Percentiles rank a stretch among this genome's conserved stretches.
Evolutionary conservation across 1,140 invertebrate genomes (phyloP).

Genomic region (Carposina sasakii): DNA sequence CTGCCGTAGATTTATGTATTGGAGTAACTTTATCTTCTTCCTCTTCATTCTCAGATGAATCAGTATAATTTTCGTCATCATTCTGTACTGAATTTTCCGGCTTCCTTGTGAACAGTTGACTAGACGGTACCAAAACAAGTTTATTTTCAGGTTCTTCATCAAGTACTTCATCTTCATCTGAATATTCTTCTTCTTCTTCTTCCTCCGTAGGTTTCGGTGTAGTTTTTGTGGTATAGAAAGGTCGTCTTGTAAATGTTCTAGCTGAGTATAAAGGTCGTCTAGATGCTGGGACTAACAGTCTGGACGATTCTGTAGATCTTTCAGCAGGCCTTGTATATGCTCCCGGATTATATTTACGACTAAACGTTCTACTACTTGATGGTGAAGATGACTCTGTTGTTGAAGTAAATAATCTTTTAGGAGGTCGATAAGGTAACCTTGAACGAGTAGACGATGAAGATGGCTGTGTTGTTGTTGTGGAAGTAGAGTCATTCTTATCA

Average conservation of each 20-base stretch:
- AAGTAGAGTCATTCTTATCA: too few relatives aligned
- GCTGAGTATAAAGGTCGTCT: constrained; percentile 54
- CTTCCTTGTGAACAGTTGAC: constrained; percentile 60
- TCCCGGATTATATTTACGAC: constrained; percentile 66
- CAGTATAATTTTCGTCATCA: constrained; percentile 16
- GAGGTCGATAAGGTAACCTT: constrained; percentile 58
- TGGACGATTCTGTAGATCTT: constrained; percentile 43
- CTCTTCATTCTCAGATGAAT: constrained; percentile 38
- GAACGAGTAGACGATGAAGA: constrained; percentile 37
- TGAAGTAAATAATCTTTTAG: constrained; percentile 57
- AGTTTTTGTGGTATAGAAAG: constrained; percentile 43
- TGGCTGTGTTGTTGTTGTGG: constrained; percentile 38
- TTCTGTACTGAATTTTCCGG: constrained; percentile 32
- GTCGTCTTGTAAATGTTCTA: constrained; percentile 53
- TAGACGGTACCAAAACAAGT: constrained; percentile 62
- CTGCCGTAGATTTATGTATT: constrained; percentile 28
- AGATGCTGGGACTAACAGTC: constrained; percentile 19
- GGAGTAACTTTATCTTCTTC: constrained; percentile 46
- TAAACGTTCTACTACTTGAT: constrained; percentile 59
- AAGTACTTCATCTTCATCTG: constrained; percentile 67
- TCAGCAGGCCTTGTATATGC: constrained; percentile 64
- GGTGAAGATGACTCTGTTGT: constrained; percentile 56
- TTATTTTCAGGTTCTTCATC: constrained; percentile 68
- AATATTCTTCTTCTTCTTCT: constrained; percentile 65
- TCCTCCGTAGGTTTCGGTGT: constrained; percentile 48